These are phyloP conservation scores for Pygoscelis antarcticus DNA, from an alignment of 2,113 vertebrate species.

Conservation along the genomic window DNA sequence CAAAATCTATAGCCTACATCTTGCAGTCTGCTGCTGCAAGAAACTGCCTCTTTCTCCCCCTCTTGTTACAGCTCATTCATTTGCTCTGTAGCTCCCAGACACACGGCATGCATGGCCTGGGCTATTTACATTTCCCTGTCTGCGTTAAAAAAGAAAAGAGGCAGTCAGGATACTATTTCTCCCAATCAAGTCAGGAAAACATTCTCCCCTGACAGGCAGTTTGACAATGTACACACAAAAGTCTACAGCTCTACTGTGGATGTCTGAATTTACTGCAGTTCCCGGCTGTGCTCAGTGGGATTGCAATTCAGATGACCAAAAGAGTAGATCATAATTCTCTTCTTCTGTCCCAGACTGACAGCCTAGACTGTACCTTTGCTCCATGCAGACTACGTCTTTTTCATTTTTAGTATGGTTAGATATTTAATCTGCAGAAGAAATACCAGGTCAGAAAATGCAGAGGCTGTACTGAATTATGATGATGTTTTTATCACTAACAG, in stretches of 20 bases:
- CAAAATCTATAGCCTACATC: background rate
- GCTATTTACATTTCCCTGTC: background rate
- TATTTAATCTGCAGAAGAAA: conserved; percentile 1
- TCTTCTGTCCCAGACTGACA: background rate
- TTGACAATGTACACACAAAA: background rate
- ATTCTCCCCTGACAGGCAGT: background rate
- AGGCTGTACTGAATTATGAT: background rate
- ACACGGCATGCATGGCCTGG: background rate
- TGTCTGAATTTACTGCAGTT: background rate
- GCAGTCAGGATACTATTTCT: background rate
- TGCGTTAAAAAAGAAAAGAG: background rate
- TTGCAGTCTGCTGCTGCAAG: background rate
- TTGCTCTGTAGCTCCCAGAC: background rate
- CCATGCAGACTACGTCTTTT: background rate
- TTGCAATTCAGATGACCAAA: background rate
- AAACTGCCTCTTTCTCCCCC: background rate
- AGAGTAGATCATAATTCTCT: background rate
- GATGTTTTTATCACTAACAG: background rate
- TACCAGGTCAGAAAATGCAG: background rate
- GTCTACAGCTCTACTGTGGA: background rate
- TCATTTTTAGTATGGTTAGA: background rate
- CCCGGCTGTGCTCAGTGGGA: background rate
- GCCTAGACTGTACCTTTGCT: background rate
- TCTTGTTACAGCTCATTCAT: background rate
- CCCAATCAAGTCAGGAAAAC: background rate